Conservation (phyloP, 2,888 invertebrate genomes). For the Mantis religiosa region DNA sequence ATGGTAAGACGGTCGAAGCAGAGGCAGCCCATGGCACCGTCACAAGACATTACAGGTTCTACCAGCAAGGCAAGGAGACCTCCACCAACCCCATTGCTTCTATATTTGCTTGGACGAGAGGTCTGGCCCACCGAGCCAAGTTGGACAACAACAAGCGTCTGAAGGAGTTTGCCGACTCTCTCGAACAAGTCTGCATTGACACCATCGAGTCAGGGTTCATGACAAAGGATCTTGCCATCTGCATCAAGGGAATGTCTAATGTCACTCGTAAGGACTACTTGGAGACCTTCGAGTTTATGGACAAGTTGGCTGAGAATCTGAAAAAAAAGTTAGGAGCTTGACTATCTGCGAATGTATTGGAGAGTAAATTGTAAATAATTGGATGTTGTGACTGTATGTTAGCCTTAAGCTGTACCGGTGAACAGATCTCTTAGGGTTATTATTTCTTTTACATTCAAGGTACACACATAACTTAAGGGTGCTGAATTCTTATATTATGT, state of each 20-base stretch:
- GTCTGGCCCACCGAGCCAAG: constrained; percentile 89
- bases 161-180: constrained; percentile 73
- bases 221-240: constrained; percentile 99
- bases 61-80: constrained; percentile 94
- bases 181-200: constrained; percentile 88
- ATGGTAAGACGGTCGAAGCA: constrained; percentile 96
- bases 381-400: constrained; percentile 3
- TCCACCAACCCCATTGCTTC: constrained; percentile 99
- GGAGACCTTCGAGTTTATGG: constrained; percentile 95
- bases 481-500: too few species aligned
- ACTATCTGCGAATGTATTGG: constrained; percentile 40
- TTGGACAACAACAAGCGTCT: constrained; percentile 79
- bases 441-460: background rate
- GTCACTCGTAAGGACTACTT: constrained; percentile 78
- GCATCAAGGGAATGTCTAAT: constrained; percentile 88
- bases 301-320: constrained; percentile 90
- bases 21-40: constrained; percentile 99
- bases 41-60: constrained; percentile 82
- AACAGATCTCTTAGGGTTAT: background rate
- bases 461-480: too few species aligned
- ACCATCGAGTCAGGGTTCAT: constrained; percentile 93
- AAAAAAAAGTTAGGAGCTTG: constrained; percentile 57
- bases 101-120: constrained; percentile 97
- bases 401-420: background rate
- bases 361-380: background rate